phyloP scores from a whole-genome alignment of 2,113 vertebrate species.

The Numenius arquata region DNA sequence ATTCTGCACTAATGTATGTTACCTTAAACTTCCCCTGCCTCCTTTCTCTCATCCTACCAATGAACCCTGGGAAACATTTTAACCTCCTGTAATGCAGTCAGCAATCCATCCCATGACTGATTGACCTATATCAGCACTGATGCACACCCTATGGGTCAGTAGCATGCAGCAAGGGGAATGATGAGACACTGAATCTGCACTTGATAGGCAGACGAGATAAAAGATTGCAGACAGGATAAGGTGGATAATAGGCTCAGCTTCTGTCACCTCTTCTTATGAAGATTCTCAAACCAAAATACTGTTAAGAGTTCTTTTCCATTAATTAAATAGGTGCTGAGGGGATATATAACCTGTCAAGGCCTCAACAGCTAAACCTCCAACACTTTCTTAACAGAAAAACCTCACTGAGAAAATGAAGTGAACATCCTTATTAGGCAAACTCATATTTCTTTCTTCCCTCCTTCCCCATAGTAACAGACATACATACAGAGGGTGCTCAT shows the following conservation, averaged over 20 bases:
- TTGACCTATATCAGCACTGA: not conserved
- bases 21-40: not conserved
- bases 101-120: conserved; percentile 6
- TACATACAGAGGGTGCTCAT: not conserved
- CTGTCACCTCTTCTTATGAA: not conserved
- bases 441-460: not conserved
- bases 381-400: not conserved
- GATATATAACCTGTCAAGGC: not conserved
- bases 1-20: conserved; percentile 12
- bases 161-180: not conserved
- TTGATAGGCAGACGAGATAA: not conserved
- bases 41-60: not conserved
- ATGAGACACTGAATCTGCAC: not conserved
- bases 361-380: conserved; percentile 12
- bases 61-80: conserved; percentile 1
- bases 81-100: not conserved
- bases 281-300: not conserved
- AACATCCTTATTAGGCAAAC: not conserved
- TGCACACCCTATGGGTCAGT: not conserved
- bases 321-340: not conserved
- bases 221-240: not conserved
- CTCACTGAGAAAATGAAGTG: not conserved
- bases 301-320: not conserved
- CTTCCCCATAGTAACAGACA: not conserved
- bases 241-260: not conserved